These are phyloP conservation scores for Pristionchus maxplancki DNA, from an alignment of 2,888 invertebrate species.

Conservation along the genomic window DNA sequence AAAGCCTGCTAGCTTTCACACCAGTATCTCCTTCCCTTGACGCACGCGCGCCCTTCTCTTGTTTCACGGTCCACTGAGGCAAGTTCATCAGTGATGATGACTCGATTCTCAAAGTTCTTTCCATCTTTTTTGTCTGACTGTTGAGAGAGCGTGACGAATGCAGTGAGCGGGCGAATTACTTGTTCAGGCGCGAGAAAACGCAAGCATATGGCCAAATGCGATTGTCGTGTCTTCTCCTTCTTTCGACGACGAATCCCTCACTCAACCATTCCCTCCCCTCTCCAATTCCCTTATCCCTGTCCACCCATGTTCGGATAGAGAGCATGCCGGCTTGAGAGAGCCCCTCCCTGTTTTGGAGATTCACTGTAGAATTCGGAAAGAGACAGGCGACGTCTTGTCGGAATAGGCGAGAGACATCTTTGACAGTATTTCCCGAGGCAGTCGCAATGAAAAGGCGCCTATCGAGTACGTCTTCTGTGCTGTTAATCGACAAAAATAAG, in stretches of 20 bases:
- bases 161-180: background rate
- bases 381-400: background rate
- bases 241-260: conserved; percentile 20
- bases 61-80: background rate
- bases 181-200: background rate
- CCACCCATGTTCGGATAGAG: background rate
- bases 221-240: conserved; percentile 22
- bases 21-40: background rate
- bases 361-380: conserved; percentile 33
- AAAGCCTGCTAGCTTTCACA: background rate
- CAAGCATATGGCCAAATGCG: conserved; percentile 25
- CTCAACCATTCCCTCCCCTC: background rate
- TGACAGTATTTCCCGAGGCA: background rate
- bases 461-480: too few species aligned
- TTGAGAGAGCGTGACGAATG: too few species aligned
- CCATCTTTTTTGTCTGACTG: background rate
- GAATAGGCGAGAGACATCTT: background rate
- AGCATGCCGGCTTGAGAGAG: background rate
- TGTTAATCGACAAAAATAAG: background rate
- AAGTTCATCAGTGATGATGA: background rate
- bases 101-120: background rate
- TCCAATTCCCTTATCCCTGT: background rate
- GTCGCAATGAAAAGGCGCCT: too few species aligned
- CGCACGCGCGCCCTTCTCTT: background rate
- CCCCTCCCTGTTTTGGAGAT: background rate